Evolutionary conservation across 1,140 invertebrate genomes (phyloP), one percentile per base, ranked within the genome.

Genomic region (Drosophila kurseongensis): DNA sequence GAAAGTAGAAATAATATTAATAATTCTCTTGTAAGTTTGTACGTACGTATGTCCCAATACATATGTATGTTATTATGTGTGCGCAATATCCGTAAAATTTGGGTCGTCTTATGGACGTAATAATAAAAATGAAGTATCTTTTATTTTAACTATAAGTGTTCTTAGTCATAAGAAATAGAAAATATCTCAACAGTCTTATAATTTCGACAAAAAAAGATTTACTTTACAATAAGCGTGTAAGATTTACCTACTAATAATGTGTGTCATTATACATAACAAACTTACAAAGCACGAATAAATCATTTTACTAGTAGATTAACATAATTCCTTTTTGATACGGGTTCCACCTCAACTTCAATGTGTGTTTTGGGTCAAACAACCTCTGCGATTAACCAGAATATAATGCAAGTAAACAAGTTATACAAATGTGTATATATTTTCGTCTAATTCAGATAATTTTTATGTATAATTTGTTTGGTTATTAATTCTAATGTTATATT

Each of bases 221-320:
- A 75, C 61, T 52, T 75, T 75, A 66, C 40, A 36, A 50, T 75
- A 52, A 65, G 41, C 44, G 47, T 66, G 51, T 75, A 75, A 75
- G 54, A 75, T 66, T 62, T 75, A 75, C 54, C 72, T 75, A 75
- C 47, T 66, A 66, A 65, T 75, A 75, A 75, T 75, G 73, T 75
- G 56, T 52, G 73, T 54, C 73, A 75, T 75, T 65, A 75, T 75
- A 75, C 60, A 75, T 73, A 75, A 73, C 66, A 68, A 68, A 65
- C 65, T 75, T 75, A 75, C 51, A 74, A 75, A 75, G 73, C 73
- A 75, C 73, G 62, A 75, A 75, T 75, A 75, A 75, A 75, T 66
- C 62, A 75, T 75, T 75, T 75, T 75, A 75, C 71, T 75, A 75
- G 73, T 75, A 75, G 73, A 75, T 75, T 48, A 63, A 66, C 63